These are phyloP conservation scores for Pristionchus entomophagus DNA, from an alignment of 2,888 invertebrate species.

Conservation along the genomic window DNA sequence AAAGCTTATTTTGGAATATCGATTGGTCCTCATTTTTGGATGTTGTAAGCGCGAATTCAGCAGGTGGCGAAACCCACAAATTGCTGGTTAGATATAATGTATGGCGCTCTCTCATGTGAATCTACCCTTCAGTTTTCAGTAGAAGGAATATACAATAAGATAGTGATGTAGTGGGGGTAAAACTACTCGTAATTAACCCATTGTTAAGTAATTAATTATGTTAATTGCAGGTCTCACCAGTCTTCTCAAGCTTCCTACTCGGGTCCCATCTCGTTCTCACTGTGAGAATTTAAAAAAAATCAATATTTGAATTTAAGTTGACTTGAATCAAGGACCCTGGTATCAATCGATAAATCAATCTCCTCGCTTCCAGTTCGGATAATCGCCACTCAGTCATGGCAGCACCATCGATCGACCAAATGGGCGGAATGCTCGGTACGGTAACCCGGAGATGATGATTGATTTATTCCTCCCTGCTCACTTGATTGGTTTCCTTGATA, in stretches of 20 bases:
- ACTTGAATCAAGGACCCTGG: too few relatives aligned
- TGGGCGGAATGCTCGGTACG: constrained; percentile 39
- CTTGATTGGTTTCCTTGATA: too few relatives aligned
- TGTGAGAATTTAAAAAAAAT: background rate
- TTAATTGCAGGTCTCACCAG: constrained; percentile 24
- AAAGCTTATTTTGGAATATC: background rate
- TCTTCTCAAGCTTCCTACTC: constrained; percentile 28
- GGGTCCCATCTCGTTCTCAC: constrained; percentile 30
- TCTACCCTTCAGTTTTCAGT: too few relatives aligned
- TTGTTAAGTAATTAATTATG: too few relatives aligned
- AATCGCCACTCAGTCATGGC: constrained; percentile 42
- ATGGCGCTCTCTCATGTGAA: too few relatives aligned
- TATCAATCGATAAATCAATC: background rate
- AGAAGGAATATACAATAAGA: too few relatives aligned
- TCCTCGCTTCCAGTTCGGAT: background rate
- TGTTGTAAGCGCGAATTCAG: too few relatives aligned
- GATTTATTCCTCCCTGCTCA: background rate
- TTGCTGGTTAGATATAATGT: too few relatives aligned
- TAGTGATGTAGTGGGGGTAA: too few relatives aligned
- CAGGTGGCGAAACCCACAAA: too few relatives aligned
- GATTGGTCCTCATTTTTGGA: too few relatives aligned
- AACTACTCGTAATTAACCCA: too few relatives aligned
- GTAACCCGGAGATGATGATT: background rate
- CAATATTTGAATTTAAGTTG: background rate
- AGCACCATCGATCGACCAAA: constrained; percentile 26